Evolutionary conservation across 1,140 invertebrate species (phyloP).

Genomic region (Eubasilissa regina): DNA sequence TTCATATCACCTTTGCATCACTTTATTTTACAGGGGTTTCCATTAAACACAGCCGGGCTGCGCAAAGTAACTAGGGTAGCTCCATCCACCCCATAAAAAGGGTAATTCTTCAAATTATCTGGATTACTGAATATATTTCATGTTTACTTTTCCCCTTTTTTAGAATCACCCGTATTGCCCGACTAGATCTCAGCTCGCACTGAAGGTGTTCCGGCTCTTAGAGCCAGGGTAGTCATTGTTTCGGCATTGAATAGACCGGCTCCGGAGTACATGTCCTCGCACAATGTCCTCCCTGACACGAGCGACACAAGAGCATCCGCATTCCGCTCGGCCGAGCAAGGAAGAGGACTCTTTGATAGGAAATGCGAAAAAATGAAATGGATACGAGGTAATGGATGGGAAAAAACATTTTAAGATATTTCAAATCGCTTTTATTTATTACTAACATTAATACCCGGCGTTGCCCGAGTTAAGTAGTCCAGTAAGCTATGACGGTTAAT

Average conservation of each 20-base stretch:
- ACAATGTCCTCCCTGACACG: neutral
- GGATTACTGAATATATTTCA: too few species aligned
- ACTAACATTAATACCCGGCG: neutral
- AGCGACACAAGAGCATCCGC: conserved; percentile 19
- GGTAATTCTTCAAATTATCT: neutral
- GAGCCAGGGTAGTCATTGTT: conserved; percentile 8
- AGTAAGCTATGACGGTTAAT: too few species aligned
- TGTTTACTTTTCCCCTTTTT: neutral
- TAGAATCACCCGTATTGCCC: neutral
- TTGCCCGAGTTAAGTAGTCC: too few species aligned
- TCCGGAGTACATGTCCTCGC: conserved; percentile 17
- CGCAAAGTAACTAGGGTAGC: too few species aligned
- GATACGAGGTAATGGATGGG: neutral
- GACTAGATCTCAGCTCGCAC: neutral
- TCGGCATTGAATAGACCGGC: conserved; percentile 15
- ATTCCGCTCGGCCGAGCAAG: conserved; percentile 20
- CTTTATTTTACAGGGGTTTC: neutral
- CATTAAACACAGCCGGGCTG: neutral
- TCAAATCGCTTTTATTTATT: conserved; percentile 20
- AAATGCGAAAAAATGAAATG: conserved; percentile 19
- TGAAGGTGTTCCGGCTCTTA: neutral
- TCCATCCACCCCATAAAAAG: neutral
- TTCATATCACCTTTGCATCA: neutral
- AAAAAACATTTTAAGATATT: conserved; percentile 3
- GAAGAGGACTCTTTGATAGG: neutral